Evolutionary conservation across 2,888 invertebrate species (phyloP), one percentile per base, ranked within the genome.

Genomic region (Coleophora deauratella): DNA sequence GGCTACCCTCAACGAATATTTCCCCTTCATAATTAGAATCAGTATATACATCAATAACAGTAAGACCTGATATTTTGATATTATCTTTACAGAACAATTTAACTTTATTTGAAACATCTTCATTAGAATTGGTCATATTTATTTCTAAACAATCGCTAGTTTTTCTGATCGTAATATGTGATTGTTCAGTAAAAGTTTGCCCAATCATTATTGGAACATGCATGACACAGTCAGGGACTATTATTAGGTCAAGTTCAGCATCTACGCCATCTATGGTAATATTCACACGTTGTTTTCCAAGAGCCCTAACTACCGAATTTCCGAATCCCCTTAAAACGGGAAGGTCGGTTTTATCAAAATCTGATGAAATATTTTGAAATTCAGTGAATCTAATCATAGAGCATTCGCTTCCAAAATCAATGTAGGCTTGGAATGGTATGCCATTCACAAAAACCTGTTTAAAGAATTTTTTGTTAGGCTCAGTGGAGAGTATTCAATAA

Each of bases 361-460:
- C 9, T 10, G 14, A 1, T n/a, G 2, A 11, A 6, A 43, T n/a
- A 2, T 27, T 15, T 6, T n/a, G 6, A 10, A 33, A 38, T 2
- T 35, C 36, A 1, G 36, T 27, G 9, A 12, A 7, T 13, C n/a
- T 35, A 11, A 46, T 38, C 21, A 46, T 12, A 1, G 40, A 37
- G 2, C 36, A 41, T 12, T 39, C 35, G 11, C 46, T 46, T 1
- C 46, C 46, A 8, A 46, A 42, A 37, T 44, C 44, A 7, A 44
- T 31, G 9, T 35, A 44, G 11, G 38, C 28, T 11, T 38, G 27
- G 9, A 40, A 31, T 4, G 12, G 11, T 7, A 31, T 10, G 8
- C 38, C 42, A 10, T 47, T 44, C 4, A 47, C 37, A 4, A 15
- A 12, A 2, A 37, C 44, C 1, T 27, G 10, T 15, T 47, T 44